Percentiles rank a stretch among this genome's conserved stretches.
phyloP scores from a whole-genome alignment of 2,888 invertebrate species.

The Meganola albula region DNA sequence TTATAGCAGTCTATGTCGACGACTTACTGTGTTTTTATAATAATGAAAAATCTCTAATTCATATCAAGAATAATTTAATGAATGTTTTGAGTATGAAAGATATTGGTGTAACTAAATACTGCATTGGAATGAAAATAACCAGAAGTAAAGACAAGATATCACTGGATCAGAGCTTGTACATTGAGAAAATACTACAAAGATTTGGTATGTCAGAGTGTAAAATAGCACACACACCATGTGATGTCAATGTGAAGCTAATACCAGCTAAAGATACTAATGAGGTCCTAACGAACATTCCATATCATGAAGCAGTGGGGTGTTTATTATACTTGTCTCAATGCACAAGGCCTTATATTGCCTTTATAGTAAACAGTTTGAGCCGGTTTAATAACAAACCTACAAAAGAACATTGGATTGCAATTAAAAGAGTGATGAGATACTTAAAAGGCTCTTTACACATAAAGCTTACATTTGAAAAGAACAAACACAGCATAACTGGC shows the following conservation, averaged over 20 bases:
- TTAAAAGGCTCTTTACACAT: constrained; percentile 18
- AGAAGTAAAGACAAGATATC: constrained; percentile 1
- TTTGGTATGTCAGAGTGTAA: neutral
- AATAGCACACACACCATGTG: constrained; percentile 1
- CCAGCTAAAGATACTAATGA: neutral
- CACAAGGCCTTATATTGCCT: constrained; percentile 8
- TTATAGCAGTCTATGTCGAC: constrained; percentile 8
- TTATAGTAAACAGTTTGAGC: constrained; percentile 3
- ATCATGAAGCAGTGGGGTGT: constrained; percentile 6
- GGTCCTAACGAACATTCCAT: constrained; percentile 6
- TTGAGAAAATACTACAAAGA: constrained; percentile 2
- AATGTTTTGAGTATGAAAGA: constrained; percentile 1
- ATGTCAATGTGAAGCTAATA: neutral
- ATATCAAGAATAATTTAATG: constrained; percentile 1
- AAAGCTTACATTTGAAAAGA: neutral
- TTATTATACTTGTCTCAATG: constrained; percentile 7
- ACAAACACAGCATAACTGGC: constrained; percentile 2
- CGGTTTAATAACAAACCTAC: constrained; percentile 5
- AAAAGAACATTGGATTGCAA: constrained; percentile 6
- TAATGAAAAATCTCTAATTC: neutral
- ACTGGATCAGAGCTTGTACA: constrained; percentile 5
- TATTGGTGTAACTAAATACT: constrained; percentile 3
- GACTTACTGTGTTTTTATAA: constrained; percentile 4
- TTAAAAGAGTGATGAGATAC: constrained; percentile 9
- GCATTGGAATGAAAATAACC: constrained; percentile 7